phyloP scores from a whole-genome alignment of 2,797 vertebrate genomes.

The Leptodactylus fallax region DNA sequence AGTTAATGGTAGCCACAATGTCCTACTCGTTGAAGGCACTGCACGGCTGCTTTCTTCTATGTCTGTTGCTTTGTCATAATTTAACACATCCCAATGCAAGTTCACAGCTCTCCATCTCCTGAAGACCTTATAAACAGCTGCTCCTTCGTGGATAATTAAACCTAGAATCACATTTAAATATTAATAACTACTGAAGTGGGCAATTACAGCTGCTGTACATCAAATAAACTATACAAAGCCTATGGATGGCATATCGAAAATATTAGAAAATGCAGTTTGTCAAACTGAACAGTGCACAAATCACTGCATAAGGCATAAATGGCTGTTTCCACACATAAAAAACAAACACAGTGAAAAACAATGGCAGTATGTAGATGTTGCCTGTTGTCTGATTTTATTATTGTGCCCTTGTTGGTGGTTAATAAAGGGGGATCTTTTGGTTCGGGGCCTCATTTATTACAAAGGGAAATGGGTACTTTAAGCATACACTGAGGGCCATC shows the following conservation, averaged over 20 bases:
- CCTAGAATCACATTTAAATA: slow-evolving; percentile 75
- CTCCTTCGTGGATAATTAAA: slow-evolving; percentile 91
- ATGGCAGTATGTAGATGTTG: too few relatives aligned
- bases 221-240: too few relatives aligned
- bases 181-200: neutral
- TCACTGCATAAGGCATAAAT: neutral
- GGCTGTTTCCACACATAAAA: neutral
- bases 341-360: neutral
- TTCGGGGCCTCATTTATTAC: too few relatives aligned
- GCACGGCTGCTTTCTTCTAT: slow-evolving; percentile 84
- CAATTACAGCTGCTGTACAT: neutral
- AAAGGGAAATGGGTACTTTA: too few relatives aligned
- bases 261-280: neutral
- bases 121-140: slow-evolving; percentile 90
- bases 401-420: too few relatives aligned
- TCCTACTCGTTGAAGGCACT: slow-evolving; percentile 79
- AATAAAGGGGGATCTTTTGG: too few relatives aligned
- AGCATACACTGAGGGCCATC: too few relatives aligned
- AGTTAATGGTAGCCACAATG: slow-evolving; percentile 82
- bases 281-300: neutral
- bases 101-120: slow-evolving; percentile 93
- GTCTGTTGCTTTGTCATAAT: slow-evolving; percentile 90
- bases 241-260: neutral
- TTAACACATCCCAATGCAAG: slow-evolving; percentile 92
- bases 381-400: too few relatives aligned